Evolutionary conservation across 2,797 vertebrate species (phyloP), one percentile per base, ranked within the genome.

Genomic region (Urosaurus nigricauda): DNA sequence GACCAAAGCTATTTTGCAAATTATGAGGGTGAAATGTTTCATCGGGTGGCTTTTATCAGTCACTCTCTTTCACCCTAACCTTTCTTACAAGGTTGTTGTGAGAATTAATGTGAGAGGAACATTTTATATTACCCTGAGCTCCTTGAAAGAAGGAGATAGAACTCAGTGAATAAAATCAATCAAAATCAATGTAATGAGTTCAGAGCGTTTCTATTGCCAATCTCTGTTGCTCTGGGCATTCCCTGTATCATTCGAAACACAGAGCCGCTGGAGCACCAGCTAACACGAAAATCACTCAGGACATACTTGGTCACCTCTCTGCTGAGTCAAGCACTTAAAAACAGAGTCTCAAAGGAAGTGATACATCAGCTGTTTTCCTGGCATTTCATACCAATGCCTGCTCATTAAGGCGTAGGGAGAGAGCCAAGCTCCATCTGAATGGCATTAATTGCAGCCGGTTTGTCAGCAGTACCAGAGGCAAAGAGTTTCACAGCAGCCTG

Each of bases 321-420:
- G 85, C 89, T 94, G 92, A 95, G 65, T 92, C 83, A 92, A 94
- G 70, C 6, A 0, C 88, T 94, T 90, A 77, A 89, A 92, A 53
- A 82, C 58, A 90, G 86, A 85, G 75, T 63, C 85, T 87, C 86
- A 91, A 65, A 90, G 88, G 87, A 90, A 91, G 74, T 87, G 91
- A 43, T 71, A 90, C 77, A 91, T 93, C 90, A 92, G 73, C 89
- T 92, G 75, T 92, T 94, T 89, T 37, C 74, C 91, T 78, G 86
- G 91, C 83, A 75, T 94, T 94, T 94, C 60, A 16, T 84, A 71
- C 47, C 43, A 53, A 87, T 90, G 85, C 79, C 86, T 91, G 83
- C 85, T 63, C 85, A 93, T 88, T 90, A 68, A 83, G 92, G 85
- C 24, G n/a, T 83, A 88, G 92, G 80, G 88, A 51, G 47, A 73